Evolutionary conservation across 2,113 vertebrate species (phyloP), one percentile per base, ranked within the genome.

Genomic region (Phaethornis superciliosus): DNA sequence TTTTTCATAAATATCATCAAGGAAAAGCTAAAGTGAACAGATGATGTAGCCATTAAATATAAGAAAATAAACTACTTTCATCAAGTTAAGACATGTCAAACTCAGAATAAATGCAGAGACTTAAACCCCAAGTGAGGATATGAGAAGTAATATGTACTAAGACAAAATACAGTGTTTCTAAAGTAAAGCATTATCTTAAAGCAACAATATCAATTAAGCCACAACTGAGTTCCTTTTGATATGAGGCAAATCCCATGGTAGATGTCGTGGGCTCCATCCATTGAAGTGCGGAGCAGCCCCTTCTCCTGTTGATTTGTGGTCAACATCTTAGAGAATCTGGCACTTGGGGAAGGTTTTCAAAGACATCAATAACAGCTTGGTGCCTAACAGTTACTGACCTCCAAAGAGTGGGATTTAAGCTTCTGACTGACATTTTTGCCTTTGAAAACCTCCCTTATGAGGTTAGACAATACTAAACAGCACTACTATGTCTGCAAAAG

Each of bases 1-100:
- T 85, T 88, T 96, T 94, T 87, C 60, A 81, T 86, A 91, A 55
- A 32, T 54, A 56, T 63, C 20, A 69, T 87, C 72, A 28, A 88
- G 42, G 64, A 76, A 90, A 89, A 89, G 22, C 14, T 46, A 51
- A 95, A 80, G 65, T 18, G 37, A 86, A 60, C 10, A 71, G 20
- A 81, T 71, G 23, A 88, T 62, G 30, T 2, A 62, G 18, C 47
- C 33, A 42, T 49, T 92, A 81, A 92, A 94, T 52, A 28, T 74
- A 46, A 64, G 13, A 89, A 95, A 94, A 79, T 60, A 87, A 91
- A 65, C 23, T 52, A 7, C 19, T 83, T 74, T 68, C 62, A 72
- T 79, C 63, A 55, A 26, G 4, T 74, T 85, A 56, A 74, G 52
- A 54, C 15, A 80, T 40, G 70, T 69, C 59, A 97, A 89, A 90